These are phyloP conservation scores for Tachypleus tridentatus DNA, from an alignment of 1,140 invertebrate genomes.

Conservation along the genomic window DNA sequence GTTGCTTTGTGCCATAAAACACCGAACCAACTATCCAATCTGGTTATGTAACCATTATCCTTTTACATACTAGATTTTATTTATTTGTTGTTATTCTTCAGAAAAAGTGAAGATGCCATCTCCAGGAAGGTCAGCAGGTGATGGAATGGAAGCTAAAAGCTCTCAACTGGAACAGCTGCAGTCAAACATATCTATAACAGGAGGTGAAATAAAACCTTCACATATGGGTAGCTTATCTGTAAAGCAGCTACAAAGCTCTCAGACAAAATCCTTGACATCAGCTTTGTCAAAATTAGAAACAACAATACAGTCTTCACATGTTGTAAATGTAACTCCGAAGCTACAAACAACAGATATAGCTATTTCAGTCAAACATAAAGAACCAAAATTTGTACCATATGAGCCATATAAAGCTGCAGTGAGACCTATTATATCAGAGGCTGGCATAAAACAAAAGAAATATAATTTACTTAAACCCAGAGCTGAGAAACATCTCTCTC, in stretches of 20 bases:
- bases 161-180: too few relatives aligned
- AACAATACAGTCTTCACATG: too few relatives aligned
- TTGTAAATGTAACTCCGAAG: too few relatives aligned
- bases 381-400: constrained; percentile 73
- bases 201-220: too few relatives aligned
- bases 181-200: too few relatives aligned
- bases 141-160: constrained; percentile 39
- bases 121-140: constrained; percentile 36
- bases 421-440: constrained; percentile 51
- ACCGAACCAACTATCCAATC: not conserved
- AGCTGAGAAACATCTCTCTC: too few relatives aligned
- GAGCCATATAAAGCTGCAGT: constrained; percentile 78
- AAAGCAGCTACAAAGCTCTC: constrained; percentile 22
- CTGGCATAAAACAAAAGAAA: not conserved
- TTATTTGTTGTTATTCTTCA: constrained; percentile 1
- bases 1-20: constrained; percentile 10
- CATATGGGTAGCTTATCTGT: too few relatives aligned
- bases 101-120: constrained; percentile 6
- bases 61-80: not conserved
- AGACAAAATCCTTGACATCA: too few relatives aligned
- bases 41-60: not conserved
- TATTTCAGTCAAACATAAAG: constrained; percentile 31
- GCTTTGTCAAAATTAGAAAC: too few relatives aligned
- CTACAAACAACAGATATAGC: not conserved
- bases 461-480: too few relatives aligned